A percentile compares a stretch with the other conserved stretches of the same genome.
phyloP scores from a whole-genome alignment of 2,888 invertebrate genomes.

The Callosobruchus maculatus region DNA sequence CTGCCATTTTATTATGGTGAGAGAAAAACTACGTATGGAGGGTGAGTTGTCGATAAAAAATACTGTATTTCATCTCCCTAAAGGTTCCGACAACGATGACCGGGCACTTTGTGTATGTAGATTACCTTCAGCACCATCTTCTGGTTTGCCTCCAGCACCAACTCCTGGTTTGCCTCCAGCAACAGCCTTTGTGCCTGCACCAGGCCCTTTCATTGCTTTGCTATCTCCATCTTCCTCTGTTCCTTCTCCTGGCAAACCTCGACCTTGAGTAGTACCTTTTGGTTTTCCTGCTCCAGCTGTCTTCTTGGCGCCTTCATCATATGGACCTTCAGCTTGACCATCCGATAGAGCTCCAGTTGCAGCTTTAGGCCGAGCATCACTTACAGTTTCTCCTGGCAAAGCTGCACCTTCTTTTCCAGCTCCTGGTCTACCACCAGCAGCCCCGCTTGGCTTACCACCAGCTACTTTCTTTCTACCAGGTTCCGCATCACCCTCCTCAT shows the following conservation, averaged over 20 bases:
- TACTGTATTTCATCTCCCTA: no score
- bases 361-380: no score
- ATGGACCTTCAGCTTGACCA: no score
- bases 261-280: not conserved
- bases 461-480: not conserved
- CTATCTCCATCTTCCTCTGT: not conserved
- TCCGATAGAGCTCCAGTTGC: no score
- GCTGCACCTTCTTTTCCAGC: not conserved
- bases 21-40: no score
- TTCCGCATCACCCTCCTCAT: no score
- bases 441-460: not conserved
- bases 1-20: no score
- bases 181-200: no score
- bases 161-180: not conserved
- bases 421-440: not conserved
- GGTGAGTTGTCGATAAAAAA: no score
- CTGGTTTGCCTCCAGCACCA: constrained; percentile 2
- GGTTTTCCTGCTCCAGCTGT: not conserved
- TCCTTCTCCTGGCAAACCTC: not conserved
- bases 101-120: not conserved
- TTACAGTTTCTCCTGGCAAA: no score
- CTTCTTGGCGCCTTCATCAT: no score
- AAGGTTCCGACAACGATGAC: no score
- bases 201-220: not conserved
- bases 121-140: constrained; percentile 1